phyloP scores from a whole-genome alignment of 2,797 vertebrate species.

The Myripristis murdjan region DNA sequence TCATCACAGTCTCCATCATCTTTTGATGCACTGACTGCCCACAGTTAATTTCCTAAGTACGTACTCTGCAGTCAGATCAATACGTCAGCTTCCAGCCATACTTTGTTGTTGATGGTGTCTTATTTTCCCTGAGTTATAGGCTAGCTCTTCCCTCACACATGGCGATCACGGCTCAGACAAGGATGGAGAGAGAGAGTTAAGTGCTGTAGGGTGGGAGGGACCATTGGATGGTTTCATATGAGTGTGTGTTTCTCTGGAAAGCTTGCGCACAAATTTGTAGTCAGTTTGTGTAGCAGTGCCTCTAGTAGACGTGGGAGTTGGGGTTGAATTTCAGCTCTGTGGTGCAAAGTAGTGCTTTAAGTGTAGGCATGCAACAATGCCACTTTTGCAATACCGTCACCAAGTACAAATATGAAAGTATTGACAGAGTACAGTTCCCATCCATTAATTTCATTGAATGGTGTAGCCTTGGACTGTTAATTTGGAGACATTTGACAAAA shows the following conservation, averaged over 20 bases:
- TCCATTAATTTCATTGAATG: too few species aligned
- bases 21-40: neutral
- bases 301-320: neutral
- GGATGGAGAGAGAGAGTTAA: neutral
- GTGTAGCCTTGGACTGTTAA: too few species aligned
- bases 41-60: neutral
- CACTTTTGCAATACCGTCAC: too few species aligned
- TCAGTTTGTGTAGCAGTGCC: neutral
- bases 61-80: conserved; percentile 18
- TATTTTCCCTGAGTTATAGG: neutral
- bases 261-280: neutral
- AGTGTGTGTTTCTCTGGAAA: neutral
- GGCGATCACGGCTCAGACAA: neutral
- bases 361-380: neutral
- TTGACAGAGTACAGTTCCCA: too few species aligned
- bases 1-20: neutral
- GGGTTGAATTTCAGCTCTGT: neutral
- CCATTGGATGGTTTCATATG: neutral
- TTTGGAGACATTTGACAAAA: too few species aligned
- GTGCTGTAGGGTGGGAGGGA: neutral
- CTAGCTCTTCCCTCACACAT: neutral
- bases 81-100: neutral
- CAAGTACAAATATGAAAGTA: too few species aligned
- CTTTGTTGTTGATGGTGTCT: neutral
- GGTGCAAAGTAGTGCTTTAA: neutral